These are phyloP conservation scores for Nannobrachium achirus DNA, from an alignment of 2,113 vertebrate species.

Conservation along the genomic window DNA sequence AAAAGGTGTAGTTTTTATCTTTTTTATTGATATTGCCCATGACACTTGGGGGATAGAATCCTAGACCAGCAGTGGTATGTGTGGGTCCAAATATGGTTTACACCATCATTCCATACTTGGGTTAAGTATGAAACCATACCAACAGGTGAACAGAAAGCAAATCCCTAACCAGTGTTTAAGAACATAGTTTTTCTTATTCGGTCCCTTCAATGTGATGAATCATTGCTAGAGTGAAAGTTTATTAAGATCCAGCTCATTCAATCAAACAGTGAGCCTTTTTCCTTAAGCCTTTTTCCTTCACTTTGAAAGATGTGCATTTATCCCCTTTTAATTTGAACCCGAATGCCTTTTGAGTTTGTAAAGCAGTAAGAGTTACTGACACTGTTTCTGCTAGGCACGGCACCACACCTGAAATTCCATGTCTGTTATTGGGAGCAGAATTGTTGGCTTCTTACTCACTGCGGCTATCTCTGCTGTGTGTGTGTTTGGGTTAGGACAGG, in stretches of 20 bases:
- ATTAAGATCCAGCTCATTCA: conserved; percentile 1
- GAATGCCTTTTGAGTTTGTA: not conserved
- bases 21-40: too few species aligned
- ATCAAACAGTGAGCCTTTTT: conserved; percentile 32
- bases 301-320: not conserved
- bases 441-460: conserved; percentile 15
- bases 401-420: conserved; percentile 33
- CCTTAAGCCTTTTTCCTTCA: too few species aligned
- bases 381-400: conserved; percentile 15
- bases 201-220: conserved; percentile 29
- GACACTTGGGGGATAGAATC: too few species aligned
- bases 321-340: conserved; percentile 25
- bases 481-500: conserved; percentile 49
- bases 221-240: conserved; percentile 24
- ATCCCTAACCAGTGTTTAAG: too few species aligned
- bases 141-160: too few species aligned
- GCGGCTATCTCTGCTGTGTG: conserved; percentile 17
- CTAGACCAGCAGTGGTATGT: too few species aligned
- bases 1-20: too few species aligned
- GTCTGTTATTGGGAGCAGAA: conserved; percentile 45
- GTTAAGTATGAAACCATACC: too few species aligned
- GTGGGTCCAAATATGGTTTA: too few species aligned
- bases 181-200: not conserved
- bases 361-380: conserved; percentile 31
- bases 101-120: too few species aligned